These are phyloP conservation scores for Apolygus lucorum DNA, from an alignment of 1,140 invertebrate genomes.

Conservation along the genomic window DNA sequence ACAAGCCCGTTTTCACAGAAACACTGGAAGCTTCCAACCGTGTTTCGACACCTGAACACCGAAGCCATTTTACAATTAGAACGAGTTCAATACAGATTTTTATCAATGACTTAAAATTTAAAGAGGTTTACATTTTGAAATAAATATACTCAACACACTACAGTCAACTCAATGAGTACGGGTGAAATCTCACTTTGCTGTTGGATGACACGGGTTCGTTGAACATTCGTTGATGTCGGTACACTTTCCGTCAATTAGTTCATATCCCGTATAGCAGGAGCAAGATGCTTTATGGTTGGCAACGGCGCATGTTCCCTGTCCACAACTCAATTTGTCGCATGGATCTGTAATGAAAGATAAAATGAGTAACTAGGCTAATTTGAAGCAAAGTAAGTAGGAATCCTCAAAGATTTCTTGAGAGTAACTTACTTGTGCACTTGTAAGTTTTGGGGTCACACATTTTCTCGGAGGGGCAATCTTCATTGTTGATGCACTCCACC, in stretches of 20 bases:
- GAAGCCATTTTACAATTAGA: too few relatives aligned
- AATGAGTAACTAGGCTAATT: too few relatives aligned
- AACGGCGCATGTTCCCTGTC: conserved; percentile 61
- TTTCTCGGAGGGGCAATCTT: conserved; percentile 64
- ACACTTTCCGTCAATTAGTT: conserved; percentile 54
- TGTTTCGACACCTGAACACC: conserved; percentile 60
- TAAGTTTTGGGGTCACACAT: conserved; percentile 62
- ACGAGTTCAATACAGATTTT: too few relatives aligned
- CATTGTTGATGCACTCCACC: conserved; percentile 68
- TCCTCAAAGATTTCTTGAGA: too few relatives aligned
- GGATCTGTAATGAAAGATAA: conserved; percentile 50
- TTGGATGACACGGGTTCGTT: conserved; percentile 62
- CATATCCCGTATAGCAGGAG: conserved; percentile 63
- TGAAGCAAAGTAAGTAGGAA: too few relatives aligned
- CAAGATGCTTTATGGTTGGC: conserved; percentile 61
- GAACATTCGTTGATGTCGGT: conserved; percentile 74
- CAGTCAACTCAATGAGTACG: too few relatives aligned
- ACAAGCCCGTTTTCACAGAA: conserved; percentile 67
- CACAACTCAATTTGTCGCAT: conserved; percentile 62
- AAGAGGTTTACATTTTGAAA: too few relatives aligned
- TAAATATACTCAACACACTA: too few relatives aligned
- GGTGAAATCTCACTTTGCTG: conserved; percentile 49
- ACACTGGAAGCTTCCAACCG: conserved; percentile 64
- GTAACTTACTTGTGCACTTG: conserved; percentile 64
- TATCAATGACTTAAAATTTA: too few relatives aligned